A percentile compares a stretch with the other conserved stretches of the same genome.
Conservation (phyloP, 2,888 invertebrate species). For the Oxycera nigricornis region DNA sequence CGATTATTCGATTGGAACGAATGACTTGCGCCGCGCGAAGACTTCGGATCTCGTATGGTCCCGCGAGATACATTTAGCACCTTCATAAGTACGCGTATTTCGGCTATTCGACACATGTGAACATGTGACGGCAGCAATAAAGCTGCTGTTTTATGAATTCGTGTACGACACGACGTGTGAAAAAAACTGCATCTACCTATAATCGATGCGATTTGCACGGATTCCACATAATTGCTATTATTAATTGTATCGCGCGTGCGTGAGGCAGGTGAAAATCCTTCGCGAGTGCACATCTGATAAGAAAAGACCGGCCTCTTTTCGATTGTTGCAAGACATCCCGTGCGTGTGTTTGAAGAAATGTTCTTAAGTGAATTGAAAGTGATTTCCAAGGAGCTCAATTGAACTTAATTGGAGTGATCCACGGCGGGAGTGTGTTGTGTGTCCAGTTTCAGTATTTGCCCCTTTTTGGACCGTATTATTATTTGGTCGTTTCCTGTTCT, state of each 20-base stretch:
- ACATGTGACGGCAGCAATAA: not conserved
- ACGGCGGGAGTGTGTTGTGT: not conserved
- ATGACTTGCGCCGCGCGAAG: not conserved
- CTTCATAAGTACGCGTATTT: conserved; percentile 2
- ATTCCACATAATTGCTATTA: not conserved
- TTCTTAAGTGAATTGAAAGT: not conserved
- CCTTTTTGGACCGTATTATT: conserved; percentile 1
- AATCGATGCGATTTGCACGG: not conserved
- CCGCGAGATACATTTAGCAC: conserved; percentile 3
- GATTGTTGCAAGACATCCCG: not conserved
- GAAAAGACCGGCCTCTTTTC: not conserved
- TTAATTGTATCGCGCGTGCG: conserved; percentile 8
- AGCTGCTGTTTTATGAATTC: not conserved
- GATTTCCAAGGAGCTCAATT: conserved; percentile 9
- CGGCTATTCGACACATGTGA: conserved; percentile 4
- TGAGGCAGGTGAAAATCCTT: not conserved
- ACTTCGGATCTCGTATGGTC: not conserved
- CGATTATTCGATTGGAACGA: conserved; percentile 38
- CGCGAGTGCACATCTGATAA: conserved; percentile 8
- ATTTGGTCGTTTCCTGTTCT: conserved; percentile 30
- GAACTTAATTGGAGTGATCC: conserved; percentile 11
- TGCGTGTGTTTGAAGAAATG: not conserved
- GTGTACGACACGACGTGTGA: too few species aligned
- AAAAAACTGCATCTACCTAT: not conserved
- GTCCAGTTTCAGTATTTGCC: not conserved